Percentiles rank a stretch among this genome's conserved stretches.
phyloP scores from a whole-genome alignment of 2,888 invertebrate genomes.

The Xestobium rufovillosum region DNA sequence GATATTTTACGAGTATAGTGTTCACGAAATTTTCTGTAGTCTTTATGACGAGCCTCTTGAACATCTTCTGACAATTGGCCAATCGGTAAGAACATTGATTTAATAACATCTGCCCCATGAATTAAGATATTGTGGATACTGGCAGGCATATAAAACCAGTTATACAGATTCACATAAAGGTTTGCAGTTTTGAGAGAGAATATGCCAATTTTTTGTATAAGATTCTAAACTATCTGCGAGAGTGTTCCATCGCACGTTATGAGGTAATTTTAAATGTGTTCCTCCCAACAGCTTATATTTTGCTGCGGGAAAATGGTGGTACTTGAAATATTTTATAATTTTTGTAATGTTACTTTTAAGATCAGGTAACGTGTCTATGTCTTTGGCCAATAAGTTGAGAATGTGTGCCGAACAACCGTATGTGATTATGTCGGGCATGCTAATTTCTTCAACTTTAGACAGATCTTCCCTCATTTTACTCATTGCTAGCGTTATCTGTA shows the following conservation, averaged over 20 bases:
- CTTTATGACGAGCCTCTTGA: conserved; percentile 28
- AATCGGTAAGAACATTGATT: conserved; percentile 27
- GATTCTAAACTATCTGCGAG: conserved; percentile 9
- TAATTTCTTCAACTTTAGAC: no score
- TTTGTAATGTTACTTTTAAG: no score
- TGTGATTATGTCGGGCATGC: no score
- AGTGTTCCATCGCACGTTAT: conserved; percentile 8
- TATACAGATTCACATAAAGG: conserved; percentile 25
- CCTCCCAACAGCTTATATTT: conserved; percentile 9
- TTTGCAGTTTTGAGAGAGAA: conserved; percentile 20
- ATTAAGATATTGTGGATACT: conserved; percentile 20
- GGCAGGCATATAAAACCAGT: conserved; percentile 28
- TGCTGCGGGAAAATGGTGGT: conserved; percentile 8
- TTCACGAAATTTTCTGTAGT: conserved; percentile 23
- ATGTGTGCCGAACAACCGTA: no score
- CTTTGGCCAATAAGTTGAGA: no score
- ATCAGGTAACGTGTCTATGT: no score
- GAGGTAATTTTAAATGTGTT: conserved; percentile 4
- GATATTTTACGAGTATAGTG: conserved; percentile 24
- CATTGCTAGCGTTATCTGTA: conserved; percentile 9
- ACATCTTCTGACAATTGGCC: conserved; percentile 25
- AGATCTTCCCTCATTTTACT: conserved; percentile 4
- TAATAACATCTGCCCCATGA: conserved; percentile 25
- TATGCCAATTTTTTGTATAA: conserved; percentile 13
- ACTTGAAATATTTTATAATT: no score